Percentiles rank a stretch among this genome's conserved stretches.
phyloP scores from a whole-genome alignment of 2,888 invertebrate species.

The Gryllus longicercus region DNA sequence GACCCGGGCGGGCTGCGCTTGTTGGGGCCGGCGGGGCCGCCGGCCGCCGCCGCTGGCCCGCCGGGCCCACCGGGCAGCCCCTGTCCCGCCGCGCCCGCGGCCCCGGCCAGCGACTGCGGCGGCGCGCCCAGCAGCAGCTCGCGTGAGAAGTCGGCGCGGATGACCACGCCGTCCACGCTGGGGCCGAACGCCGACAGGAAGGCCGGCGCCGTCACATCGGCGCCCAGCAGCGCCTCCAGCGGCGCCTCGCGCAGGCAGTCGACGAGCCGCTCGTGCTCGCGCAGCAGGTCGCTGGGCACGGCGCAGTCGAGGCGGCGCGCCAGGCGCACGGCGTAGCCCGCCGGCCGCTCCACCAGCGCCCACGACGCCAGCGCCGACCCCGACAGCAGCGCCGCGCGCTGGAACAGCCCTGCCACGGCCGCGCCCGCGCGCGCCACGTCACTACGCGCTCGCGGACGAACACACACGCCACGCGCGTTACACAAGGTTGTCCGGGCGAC shows the following conservation, averaged over 20 bases:
- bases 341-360: slow-evolving; percentile 85
- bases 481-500: no score
- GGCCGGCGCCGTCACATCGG: slow-evolving; percentile 73
- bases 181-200: slow-evolving; percentile 88
- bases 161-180: slow-evolving; percentile 90
- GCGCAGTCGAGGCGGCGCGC: slow-evolving; percentile 79
- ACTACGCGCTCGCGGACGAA: no score
- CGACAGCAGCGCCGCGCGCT: slow-evolving; percentile 78
- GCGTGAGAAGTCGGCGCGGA: slow-evolving; percentile 81
- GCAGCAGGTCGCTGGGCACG: slow-evolving; percentile 74
- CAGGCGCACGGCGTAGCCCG: slow-evolving; percentile 73
- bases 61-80: neutral
- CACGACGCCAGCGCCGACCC: slow-evolving; percentile 86
- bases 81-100: slow-evolving; percentile 54
- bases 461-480: no score
- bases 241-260: slow-evolving; percentile 76
- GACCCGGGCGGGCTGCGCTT: slow-evolving; percentile 50
- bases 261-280: slow-evolving; percentile 79
- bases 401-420: slow-evolving; percentile 79
- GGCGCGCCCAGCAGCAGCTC: slow-evolving; percentile 60
- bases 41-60: neutral
- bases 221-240: slow-evolving; percentile 68
- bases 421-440: neutral
- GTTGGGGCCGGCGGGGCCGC: slow-evolving; percentile 55
- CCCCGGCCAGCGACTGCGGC: slow-evolving; percentile 55